Evolutionary conservation across 35 echinoderm and acorn worm genomes (phyloP).

Genomic region (Patiria miniata): DNA sequence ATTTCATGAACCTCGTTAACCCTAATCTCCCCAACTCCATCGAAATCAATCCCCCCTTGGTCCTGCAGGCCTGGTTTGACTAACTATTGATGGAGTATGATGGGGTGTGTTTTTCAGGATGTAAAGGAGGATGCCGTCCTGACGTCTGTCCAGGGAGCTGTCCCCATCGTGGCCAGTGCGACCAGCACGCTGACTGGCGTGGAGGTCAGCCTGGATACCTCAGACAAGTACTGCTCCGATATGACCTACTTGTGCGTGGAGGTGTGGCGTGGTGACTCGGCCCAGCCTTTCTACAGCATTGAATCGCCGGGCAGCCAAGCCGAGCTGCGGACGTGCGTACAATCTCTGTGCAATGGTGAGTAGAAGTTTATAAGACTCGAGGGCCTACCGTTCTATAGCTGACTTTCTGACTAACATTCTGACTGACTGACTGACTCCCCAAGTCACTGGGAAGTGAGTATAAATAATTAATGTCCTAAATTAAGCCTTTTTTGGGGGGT

Average conservation of each 20-base stretch:
- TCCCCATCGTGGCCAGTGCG: slow-evolving; percentile 48
- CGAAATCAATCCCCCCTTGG: no score
- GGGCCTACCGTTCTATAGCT: no score
- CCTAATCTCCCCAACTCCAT: no score
- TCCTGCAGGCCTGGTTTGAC: no score
- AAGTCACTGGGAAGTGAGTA: no score
- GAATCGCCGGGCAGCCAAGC: slow-evolving; percentile 31
- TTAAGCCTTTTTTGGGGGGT: no score
- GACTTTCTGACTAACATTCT: background rate
- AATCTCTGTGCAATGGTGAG: slow-evolving; percentile 57
- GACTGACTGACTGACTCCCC: no score
- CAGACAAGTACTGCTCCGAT: slow-evolving; percentile 21
- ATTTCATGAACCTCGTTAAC: no score
- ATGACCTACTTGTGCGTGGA: slow-evolving; percentile 66
- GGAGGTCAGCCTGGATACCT: slow-evolving; percentile 21
- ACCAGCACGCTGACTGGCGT: slow-evolving; percentile 40
- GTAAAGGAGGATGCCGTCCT: slow-evolving; percentile 18
- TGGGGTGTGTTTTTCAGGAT: background rate
- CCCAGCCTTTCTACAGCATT: slow-evolving; percentile 60
- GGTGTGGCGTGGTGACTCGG: slow-evolving; percentile 52
- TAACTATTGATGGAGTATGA: no score
- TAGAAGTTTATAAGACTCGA: background rate
- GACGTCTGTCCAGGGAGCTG: slow-evolving; percentile 36
- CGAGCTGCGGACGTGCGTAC: slow-evolving; percentile 48
- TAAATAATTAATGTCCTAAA: no score